phyloP scores from a whole-genome alignment of 2,113 vertebrate genomes.

The Sigmodon hispidus region DNA sequence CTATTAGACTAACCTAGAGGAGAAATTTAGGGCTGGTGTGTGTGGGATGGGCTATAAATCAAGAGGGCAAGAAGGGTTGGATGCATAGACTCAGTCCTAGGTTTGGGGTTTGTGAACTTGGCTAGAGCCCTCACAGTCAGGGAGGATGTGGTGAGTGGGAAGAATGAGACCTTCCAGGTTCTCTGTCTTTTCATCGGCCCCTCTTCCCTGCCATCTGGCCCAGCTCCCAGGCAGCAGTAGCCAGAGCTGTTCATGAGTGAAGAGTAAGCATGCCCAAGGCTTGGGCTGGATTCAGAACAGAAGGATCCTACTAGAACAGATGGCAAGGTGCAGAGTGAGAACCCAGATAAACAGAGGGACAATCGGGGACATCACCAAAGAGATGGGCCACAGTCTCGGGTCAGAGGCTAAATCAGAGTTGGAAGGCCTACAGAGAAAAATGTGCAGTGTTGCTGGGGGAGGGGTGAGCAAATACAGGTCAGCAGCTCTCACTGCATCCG shows the following conservation, averaged over 20 bases:
- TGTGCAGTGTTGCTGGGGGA: neutral
- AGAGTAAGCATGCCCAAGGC: neutral
- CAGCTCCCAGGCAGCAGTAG: slow-evolving; percentile 1
- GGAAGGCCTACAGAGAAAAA: neutral
- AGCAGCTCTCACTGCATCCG: neutral
- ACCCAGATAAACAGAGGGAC: slow-evolving; percentile 40
- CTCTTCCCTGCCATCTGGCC: slow-evolving; percentile 26
- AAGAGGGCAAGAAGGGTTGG: neutral
- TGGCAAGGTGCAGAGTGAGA: slow-evolving; percentile 42
- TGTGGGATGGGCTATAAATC: neutral
- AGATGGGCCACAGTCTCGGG: neutral
- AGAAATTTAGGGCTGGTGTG: slow-evolving; percentile 40
- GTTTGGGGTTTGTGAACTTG: neutral
- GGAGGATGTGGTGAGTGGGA: neutral
- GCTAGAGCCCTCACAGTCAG: neutral
- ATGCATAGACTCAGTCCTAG: neutral
- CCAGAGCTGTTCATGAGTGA: slow-evolving; percentile 22
- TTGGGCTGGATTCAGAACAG: slow-evolving; percentile 55
- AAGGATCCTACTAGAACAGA: slow-evolving; percentile 55
- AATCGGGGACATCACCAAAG: neutral
- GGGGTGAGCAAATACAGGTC: neutral
- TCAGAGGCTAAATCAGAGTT: neutral
- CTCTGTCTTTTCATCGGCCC: neutral
- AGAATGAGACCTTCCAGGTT: neutral
- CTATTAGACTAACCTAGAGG: slow-evolving; percentile 32